phyloP scores from a whole-genome alignment of 2,113 vertebrate genomes.

The Phyllostomus hastatus region DNA sequence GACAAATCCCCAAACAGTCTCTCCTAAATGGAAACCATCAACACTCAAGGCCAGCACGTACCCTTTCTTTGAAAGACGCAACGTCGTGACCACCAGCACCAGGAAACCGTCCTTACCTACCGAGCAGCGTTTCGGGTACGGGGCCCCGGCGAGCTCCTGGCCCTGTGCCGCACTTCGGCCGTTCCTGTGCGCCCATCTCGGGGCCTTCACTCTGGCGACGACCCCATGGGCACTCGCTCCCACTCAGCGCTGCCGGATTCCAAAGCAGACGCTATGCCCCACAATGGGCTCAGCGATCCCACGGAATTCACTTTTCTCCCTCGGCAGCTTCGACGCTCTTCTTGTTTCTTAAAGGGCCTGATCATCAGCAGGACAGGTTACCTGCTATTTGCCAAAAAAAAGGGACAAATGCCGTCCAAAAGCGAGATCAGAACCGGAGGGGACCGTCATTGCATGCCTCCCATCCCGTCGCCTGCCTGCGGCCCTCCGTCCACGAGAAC shows the following conservation, averaged over 20 bases:
- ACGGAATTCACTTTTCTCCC: neutral
- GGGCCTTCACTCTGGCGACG: neutral
- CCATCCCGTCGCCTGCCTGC: neutral
- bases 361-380: neutral
- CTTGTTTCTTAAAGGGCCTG: neutral
- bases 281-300: conserved; percentile 18
- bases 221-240: conserved; percentile 11
- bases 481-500: neutral
- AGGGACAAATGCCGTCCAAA: neutral
- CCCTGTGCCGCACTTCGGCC: neutral
- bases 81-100: conserved; percentile 36
- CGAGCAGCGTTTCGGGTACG: conserved; percentile 19
- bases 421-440: neutral
- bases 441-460: neutral
- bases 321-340: neutral
- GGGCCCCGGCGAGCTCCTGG: neutral
- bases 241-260: neutral
- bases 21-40: conserved; percentile 76
- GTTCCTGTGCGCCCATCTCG: conserved; percentile 9
- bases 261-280: neutral
- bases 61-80: conserved; percentile 36
- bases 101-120: neutral
- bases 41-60: conserved; percentile 30
- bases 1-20: conserved; percentile 66
- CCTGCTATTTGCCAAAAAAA: neutral